Evolutionary conservation across 30 jellyfish, hydroid and myxozoan genomes (phyloP), one percentile per base, ranked within the genome.

Genomic region (Aurelia aurita): DNA sequence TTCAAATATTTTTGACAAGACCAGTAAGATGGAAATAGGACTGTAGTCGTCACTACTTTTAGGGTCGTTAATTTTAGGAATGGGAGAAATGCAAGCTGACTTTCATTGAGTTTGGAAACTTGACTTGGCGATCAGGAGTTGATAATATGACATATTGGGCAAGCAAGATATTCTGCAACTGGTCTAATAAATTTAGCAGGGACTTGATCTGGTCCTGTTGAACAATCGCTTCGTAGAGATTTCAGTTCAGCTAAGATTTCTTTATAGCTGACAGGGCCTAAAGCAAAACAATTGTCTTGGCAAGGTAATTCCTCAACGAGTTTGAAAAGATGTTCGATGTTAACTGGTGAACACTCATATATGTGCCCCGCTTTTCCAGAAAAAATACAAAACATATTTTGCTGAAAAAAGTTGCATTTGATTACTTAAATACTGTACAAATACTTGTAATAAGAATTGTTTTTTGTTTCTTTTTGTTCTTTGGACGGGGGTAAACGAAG

Each of bases 161-260:
- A 85, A 44, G 64, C 95, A 25, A 85, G 59, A 58, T 16, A 20
- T 18, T 74, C 89, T 14, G 84, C 90, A 8, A 72, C 84, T 28
- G 82, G 73, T 6, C 58, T 85, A 15, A 73, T 0, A 60, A 85
- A 13, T 45, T 85, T 85, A 72, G 67, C 80, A 34, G 88, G 89
- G 23, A 63, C 25, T 35, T 75, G 87, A 75, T 57, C 79, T 53
- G 87, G 87, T 27, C 93, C 93, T 25, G 93, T 70, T 67, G 89
- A 68, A 31, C 69, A 59, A 25, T 79, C 80, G 34, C 25, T 77
- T 74, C 74, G 86, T 12, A 57, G 86, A 10, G 35, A 9, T 21
- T 39, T 21, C 79, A 74, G 77, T 65, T 53, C 77, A 21, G 35
- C 45, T 65, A 74, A 74, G 21, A 74, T 65, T 65, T 74, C 86